phyloP scores from a whole-genome alignment of 2,797 vertebrate species.

The Ctenopoma kingsleyae region DNA sequence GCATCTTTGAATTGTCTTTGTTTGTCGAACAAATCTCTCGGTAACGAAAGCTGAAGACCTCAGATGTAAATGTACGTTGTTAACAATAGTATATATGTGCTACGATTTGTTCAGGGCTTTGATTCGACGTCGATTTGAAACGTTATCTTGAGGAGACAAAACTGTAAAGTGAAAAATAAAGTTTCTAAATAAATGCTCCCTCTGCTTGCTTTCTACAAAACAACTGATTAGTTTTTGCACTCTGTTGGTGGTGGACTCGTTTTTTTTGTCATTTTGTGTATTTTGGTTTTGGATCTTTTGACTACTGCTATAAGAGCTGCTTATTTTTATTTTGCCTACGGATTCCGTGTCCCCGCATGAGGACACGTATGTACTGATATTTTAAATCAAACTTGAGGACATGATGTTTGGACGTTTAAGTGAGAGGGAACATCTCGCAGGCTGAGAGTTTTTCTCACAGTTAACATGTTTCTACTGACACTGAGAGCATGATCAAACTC shows the following conservation, averaged over 20 bases:
- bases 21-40: slow-evolving; percentile 57
- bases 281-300: slow-evolving; percentile 43
- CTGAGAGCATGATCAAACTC: slow-evolving; percentile 80
- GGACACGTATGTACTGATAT: slow-evolving; percentile 66
- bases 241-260: slow-evolving; percentile 76
- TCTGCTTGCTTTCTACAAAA: slow-evolving; percentile 83
- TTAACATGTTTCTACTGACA: slow-evolving; percentile 83
- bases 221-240: slow-evolving; percentile 71
- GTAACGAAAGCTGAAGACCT: slow-evolving; percentile 68
- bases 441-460: slow-evolving; percentile 86
- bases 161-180: slow-evolving; percentile 87
- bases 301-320: slow-evolving; percentile 63
- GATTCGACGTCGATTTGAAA: slow-evolving; percentile 70
- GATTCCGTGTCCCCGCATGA: slow-evolving; percentile 52
- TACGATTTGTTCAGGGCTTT: slow-evolving; percentile 70
- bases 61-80: slow-evolving; percentile 76
- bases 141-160: slow-evolving; percentile 67
- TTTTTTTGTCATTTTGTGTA: slow-evolving; percentile 51
- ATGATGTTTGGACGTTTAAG: slow-evolving; percentile 68
- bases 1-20: slow-evolving; percentile 58
- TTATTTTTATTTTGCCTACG: slow-evolving; percentile 53
- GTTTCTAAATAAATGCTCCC: slow-evolving; percentile 87
- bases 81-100: slow-evolving; percentile 63
- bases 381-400: slow-evolving; percentile 65
- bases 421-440: slow-evolving; percentile 85